Percentiles rank a stretch among this genome's conserved stretches.
These are phyloP conservation scores for Drosophila obscura DNA, from an alignment of 1,140 invertebrate genomes.

Conservation along the genomic window DNA sequence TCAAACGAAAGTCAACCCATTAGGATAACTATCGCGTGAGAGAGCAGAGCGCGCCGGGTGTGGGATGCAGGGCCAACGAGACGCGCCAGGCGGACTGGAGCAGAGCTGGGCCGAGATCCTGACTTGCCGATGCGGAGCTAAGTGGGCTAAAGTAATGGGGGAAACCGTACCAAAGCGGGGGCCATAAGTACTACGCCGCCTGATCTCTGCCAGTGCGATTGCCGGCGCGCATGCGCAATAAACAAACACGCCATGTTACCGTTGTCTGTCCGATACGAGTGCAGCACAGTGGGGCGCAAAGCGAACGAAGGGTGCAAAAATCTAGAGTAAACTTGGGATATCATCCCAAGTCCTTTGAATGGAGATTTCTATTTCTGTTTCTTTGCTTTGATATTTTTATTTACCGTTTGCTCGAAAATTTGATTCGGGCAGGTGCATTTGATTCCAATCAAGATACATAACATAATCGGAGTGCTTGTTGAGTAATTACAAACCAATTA, in stretches of 20 bases:
- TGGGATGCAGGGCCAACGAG: constrained; percentile 46
- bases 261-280: constrained; percentile 51
- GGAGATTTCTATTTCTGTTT: too few species aligned
- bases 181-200: constrained; percentile 23
- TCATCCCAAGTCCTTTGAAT: too few species aligned
- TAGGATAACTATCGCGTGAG: constrained; percentile 82
- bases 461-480: too few species aligned
- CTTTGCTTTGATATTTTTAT: too few species aligned
- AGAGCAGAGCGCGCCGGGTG: constrained; percentile 47
- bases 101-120: constrained; percentile 48
- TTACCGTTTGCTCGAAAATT: too few species aligned
- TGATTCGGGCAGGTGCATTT: too few species aligned
- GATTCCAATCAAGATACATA: too few species aligned
- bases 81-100: not conserved
- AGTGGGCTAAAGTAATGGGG: constrained; percentile 79
- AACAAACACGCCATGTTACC: constrained; percentile 81
- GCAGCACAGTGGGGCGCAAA: constrained; percentile 55
- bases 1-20: constrained; percentile 80
- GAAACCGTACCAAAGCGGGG: constrained; percentile 39
- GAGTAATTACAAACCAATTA: too few species aligned
- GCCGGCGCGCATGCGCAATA: constrained; percentile 77
- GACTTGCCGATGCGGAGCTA: constrained; percentile 71
- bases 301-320: not conserved
- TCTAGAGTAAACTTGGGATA: not conserved
- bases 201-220: constrained; percentile 61